Evolutionary conservation across 2,888 invertebrate species (phyloP).

Genomic region (Melikaiella ostensackeni): DNA sequence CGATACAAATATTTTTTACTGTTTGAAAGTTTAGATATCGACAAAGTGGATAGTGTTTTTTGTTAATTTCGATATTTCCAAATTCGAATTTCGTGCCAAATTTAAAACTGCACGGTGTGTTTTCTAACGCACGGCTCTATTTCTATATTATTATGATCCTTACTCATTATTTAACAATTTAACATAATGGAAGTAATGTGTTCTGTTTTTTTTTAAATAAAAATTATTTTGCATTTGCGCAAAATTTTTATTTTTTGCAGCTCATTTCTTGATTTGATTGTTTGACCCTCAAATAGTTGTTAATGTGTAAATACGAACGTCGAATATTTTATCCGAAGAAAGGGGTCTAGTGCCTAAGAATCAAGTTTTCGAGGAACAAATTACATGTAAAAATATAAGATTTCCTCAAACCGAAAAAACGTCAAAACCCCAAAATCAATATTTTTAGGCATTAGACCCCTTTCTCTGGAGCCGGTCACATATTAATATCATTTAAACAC

Average conservation of each 20-base stretch:
- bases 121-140: slow-evolving; percentile 36
- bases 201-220: neutral
- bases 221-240: neutral
- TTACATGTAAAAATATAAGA: no score
- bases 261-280: slow-evolving; percentile 45
- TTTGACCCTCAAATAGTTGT: slow-evolving; percentile 47
- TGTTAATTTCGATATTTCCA: neutral
- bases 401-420: no score
- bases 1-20: no score
- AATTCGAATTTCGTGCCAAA: slow-evolving; percentile 8
- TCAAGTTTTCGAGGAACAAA: no score
- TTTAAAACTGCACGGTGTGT: slow-evolving; percentile 46
- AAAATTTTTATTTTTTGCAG: neutral
- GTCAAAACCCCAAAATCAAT: no score
- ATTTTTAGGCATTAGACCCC: no score
- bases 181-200: neutral
- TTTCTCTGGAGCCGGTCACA: no score
- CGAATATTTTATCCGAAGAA: slow-evolving; percentile 20
- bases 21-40: no score
- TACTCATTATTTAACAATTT: neutral
- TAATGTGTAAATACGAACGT: slow-evolving; percentile 40
- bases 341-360: no score
- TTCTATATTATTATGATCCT: neutral
- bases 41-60: neutral
- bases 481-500: neutral